A percentile compares a stretch with the other conserved stretches of the same genome.
Conservation (phyloP, 2,888 invertebrate genomes). For the Leucophenga montana region DNA sequence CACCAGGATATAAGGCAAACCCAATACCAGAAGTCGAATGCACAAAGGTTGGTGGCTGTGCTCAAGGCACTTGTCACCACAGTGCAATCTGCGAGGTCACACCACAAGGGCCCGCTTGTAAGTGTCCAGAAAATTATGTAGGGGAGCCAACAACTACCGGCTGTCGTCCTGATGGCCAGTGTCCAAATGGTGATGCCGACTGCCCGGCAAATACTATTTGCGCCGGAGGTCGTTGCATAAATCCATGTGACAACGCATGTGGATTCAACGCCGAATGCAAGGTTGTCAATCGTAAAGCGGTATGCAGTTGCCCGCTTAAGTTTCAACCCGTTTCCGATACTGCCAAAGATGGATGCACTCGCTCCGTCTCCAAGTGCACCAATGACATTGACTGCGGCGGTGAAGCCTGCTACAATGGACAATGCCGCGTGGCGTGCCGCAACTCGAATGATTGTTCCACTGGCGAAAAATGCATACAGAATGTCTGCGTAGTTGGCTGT, state of each 20-base stretch:
- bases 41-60: slow-evolving; percentile 80
- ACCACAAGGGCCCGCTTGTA: slow-evolving; percentile 82
- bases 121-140: slow-evolving; percentile 83
- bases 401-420: slow-evolving; percentile 85
- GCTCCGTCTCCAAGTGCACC: slow-evolving; percentile 79
- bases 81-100: slow-evolving; percentile 85
- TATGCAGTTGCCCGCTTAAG: slow-evolving; percentile 85
- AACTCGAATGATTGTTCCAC: slow-evolving; percentile 84
- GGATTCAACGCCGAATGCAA: slow-evolving; percentile 87
- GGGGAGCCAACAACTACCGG: slow-evolving; percentile 85
- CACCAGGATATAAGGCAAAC: slow-evolving; percentile 85
- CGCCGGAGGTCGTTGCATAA: slow-evolving; percentile 80
- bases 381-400: slow-evolving; percentile 85
- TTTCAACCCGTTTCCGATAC: slow-evolving; percentile 81
- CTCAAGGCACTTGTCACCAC: slow-evolving; percentile 85
- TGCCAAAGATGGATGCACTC: slow-evolving; percentile 81
- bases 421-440: slow-evolving; percentile 87
- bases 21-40: slow-evolving; percentile 90
- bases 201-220: slow-evolving; percentile 86
- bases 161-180: slow-evolving; percentile 86
- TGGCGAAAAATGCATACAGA: slow-evolving; percentile 86
- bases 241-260: slow-evolving; percentile 88
- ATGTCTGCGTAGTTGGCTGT: slow-evolving; percentile 86
- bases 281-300: slow-evolving; percentile 82
- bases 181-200: slow-evolving; percentile 81